Base-by-base conservation (phyloP, 1,140 invertebrate genomes). In the Stegodyphus dumicola region DNA sequence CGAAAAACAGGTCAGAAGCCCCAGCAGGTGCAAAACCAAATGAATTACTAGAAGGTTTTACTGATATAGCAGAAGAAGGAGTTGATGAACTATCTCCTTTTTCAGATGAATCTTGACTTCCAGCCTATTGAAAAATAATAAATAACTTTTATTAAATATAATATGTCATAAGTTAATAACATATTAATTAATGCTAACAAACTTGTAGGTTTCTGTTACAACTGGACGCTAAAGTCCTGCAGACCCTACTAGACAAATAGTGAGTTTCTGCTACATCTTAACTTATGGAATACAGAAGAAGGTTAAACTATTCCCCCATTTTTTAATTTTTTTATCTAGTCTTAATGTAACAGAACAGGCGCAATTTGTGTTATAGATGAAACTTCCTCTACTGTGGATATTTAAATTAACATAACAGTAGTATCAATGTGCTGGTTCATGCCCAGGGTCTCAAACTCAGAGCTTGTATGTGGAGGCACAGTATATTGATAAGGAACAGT, bases 11-110 rank as follows among this genome's bases (percentile, higher is more conserved):
- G 60, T 84, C 81, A 60, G 73, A n/a, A 56, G 33, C 48, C 6
- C 73, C 66, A n/a, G 9, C 81, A 69, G 33, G 52, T 17, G 49
- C 52, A 70, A 85, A 85, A 70, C 69, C 74, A 77, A 85, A 85
- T 7, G 81, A 49, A 85, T 77, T 76, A 13, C 81, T 74, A 67
- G 81, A 67, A 13, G 73, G 65, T 60, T 85, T 85, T 1, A 33
- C 56, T 5, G 81, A 85, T 60, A 66, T 65, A 2, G 81, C 74
- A 56, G 81, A 85, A n/a, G 81, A 85, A 18, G 81, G 81, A 49
- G 81, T 85, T 6, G 81, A 85, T 49, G 81, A 76, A 56, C 64
- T 85, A 17, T 85, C 81, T 6, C 73, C 74, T 69, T 85, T 85
- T 10, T 85, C 81, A 10, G 81, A 75, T 49, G 70, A 65, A 5